These are phyloP conservation scores for Danionella dracula DNA, from an alignment of 2,797 vertebrate genomes.

Conservation along the genomic window DNA sequence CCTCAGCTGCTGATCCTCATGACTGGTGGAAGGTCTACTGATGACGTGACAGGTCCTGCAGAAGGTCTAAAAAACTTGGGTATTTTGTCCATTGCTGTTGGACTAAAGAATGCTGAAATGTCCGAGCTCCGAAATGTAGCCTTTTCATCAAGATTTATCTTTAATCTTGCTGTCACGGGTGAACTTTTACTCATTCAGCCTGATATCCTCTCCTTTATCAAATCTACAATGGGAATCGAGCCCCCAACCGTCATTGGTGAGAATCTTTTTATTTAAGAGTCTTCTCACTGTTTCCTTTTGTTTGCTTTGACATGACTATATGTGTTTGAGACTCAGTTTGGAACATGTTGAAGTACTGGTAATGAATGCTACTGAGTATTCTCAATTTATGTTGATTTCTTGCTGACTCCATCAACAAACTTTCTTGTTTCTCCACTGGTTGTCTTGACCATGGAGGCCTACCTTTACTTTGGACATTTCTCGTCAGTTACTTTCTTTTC, in stretches of 20 bases:
- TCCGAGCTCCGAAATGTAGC: conserved; percentile 63
- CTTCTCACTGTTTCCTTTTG: background rate
- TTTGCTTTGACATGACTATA: background rate
- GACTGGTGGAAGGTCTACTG: conserved; percentile 31
- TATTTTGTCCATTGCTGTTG: conserved; percentile 52
- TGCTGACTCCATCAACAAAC: background rate
- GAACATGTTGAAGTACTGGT: conserved; percentile 1
- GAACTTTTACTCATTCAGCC: conserved; percentile 67
- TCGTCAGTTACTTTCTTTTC: conserved; percentile 24
- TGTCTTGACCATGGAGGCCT: conserved; percentile 10
- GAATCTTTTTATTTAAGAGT: conserved; percentile 29
- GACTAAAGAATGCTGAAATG: conserved; percentile 40
- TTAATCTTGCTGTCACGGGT: conserved; percentile 61
- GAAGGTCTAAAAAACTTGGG: conserved; percentile 64
- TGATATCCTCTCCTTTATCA: conserved; percentile 63
- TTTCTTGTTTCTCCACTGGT: background rate
- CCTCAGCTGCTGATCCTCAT: conserved; percentile 42
- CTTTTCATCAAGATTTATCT: conserved; percentile 60
- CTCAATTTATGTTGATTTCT: conserved; percentile 14
- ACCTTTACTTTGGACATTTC: background rate
- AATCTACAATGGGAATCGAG: conserved; percentile 56
- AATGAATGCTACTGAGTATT: conserved; percentile 5
- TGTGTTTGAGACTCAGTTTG: too few species aligned
- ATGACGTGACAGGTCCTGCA: conserved; percentile 31
- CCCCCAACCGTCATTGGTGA: conserved; percentile 62